Evolutionary conservation across 2,113 vertebrate genomes (phyloP).

Genomic region (Oophaga pumilio): DNA sequence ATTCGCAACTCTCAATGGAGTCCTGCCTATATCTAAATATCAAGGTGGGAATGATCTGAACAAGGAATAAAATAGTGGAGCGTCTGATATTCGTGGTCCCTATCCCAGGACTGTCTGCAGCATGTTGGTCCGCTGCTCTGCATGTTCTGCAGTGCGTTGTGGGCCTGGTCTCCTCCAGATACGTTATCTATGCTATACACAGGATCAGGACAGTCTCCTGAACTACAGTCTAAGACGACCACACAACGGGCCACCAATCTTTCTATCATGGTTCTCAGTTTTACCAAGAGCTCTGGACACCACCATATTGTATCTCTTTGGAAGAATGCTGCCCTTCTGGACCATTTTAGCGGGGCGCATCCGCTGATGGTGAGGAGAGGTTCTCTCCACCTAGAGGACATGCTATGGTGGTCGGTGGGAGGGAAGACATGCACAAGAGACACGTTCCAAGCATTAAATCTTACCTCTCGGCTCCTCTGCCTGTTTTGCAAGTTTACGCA

Average conservation of each 20-base stretch:
- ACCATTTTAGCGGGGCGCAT: neutral
- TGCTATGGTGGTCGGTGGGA: neutral
- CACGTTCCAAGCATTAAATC: conserved; percentile 58
- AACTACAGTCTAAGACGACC: too few relatives aligned
- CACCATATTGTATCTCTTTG: neutral
- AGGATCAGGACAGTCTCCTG: too few relatives aligned
- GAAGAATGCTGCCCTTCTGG: neutral
- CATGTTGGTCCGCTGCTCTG: too few relatives aligned
- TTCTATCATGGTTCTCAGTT: neutral
- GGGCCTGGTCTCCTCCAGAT: too few relatives aligned
- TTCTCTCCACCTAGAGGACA: neutral
- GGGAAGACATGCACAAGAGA: conserved; percentile 52
- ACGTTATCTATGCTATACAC: too few relatives aligned
- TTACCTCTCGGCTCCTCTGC: conserved; percentile 98
- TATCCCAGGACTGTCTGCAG: too few relatives aligned
- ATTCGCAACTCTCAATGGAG: neutral
- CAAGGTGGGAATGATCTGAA: too few relatives aligned
- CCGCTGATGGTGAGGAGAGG: neutral
- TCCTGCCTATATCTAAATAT: neutral
- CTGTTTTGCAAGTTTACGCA: conserved; percentile 98
- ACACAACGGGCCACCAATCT: too few relatives aligned
- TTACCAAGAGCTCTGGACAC: neutral
- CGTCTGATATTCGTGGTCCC: too few relatives aligned
- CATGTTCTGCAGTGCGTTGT: too few relatives aligned
- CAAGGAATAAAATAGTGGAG: too few relatives aligned